phyloP scores from a whole-genome alignment of 2,113 vertebrate genomes.

The Cryptomyrus ogoouensis region DNA sequence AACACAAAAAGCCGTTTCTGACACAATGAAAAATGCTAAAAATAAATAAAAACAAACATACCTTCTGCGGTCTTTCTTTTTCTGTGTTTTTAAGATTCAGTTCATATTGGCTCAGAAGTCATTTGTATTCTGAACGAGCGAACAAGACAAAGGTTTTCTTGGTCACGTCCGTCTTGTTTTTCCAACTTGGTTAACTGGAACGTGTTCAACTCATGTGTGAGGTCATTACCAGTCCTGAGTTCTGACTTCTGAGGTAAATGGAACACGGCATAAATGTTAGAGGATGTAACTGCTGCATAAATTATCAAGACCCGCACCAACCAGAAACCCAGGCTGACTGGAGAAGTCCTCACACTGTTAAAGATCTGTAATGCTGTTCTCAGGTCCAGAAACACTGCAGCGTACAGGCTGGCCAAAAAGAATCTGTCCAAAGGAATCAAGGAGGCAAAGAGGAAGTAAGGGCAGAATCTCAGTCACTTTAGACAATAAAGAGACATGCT shows the following conservation, averaged over 20 bases:
- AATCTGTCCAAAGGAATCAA: not conserved
- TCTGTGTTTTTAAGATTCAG: not conserved
- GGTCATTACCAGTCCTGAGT: too few relatives aligned
- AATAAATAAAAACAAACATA: not conserved
- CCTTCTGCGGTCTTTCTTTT: not conserved
- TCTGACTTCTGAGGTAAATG: too few relatives aligned
- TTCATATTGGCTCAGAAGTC: not conserved
- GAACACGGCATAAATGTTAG: not conserved
- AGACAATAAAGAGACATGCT: not conserved
- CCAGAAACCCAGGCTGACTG: not conserved
- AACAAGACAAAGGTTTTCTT: too few relatives aligned
- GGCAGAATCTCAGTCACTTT: not conserved
- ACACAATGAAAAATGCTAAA: too few relatives aligned
- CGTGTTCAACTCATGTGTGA: too few relatives aligned
- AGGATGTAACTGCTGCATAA: not conserved
- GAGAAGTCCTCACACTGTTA: not conserved
- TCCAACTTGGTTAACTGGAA: too few relatives aligned
- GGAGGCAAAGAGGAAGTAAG: not conserved
- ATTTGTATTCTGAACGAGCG: too few relatives aligned
- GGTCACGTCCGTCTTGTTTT: too few relatives aligned
- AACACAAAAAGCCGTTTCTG: too few relatives aligned
- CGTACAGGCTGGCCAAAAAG: not conserved
- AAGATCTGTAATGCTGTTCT: not conserved
- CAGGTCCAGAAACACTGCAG: not conserved
- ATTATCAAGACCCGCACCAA: not conserved